Evolutionary conservation across 2,797 vertebrate species (phyloP).

Genomic region (Lepus oiostolus): DNA sequence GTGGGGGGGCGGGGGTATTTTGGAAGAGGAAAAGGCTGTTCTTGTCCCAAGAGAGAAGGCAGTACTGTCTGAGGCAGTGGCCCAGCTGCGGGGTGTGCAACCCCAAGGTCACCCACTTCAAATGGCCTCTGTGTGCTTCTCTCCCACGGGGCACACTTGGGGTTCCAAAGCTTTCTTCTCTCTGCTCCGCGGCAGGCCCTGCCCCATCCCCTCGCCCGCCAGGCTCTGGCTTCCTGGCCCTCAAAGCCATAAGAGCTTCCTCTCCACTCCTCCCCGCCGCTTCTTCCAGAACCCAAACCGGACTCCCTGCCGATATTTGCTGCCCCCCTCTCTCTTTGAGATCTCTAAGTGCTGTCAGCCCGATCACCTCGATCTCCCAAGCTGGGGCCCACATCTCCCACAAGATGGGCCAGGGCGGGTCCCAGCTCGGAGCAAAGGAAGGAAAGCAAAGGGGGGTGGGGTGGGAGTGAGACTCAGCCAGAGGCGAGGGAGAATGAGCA

Average conservation of each 20-base stretch:
- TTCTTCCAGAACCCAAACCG: background rate
- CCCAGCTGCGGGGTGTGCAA: constrained; percentile 65
- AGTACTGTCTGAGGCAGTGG: constrained; percentile 66
- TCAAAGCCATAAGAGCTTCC: background rate
- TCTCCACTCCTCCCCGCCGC: background rate
- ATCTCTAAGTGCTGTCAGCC: background rate
- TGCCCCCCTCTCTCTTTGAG: background rate
- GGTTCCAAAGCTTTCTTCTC: constrained; percentile 57
- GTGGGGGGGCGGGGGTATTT: constrained; percentile 22
- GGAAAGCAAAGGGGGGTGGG: background rate
- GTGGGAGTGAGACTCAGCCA: background rate
- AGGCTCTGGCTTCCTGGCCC: background rate
- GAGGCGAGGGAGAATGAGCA: constrained; percentile 15
- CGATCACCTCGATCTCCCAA: background rate
- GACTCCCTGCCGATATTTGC: background rate
- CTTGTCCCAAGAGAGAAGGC: constrained; percentile 75
- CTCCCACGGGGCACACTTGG: constrained; percentile 21
- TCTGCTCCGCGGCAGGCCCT: constrained; percentile 32
- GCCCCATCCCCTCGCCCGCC: background rate
- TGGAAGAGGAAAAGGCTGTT: constrained; percentile 76
- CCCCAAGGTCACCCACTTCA: constrained; percentile 71
- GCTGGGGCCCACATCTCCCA: background rate
- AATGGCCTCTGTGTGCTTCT: constrained; percentile 61
- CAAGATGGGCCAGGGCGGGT: background rate
- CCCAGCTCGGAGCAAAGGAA: constrained; percentile 31